Evolutionary conservation across 2,113 vertebrate species (phyloP), one percentile per base, ranked within the genome.

Genomic region (Chaetodon trifascialis): DNA sequence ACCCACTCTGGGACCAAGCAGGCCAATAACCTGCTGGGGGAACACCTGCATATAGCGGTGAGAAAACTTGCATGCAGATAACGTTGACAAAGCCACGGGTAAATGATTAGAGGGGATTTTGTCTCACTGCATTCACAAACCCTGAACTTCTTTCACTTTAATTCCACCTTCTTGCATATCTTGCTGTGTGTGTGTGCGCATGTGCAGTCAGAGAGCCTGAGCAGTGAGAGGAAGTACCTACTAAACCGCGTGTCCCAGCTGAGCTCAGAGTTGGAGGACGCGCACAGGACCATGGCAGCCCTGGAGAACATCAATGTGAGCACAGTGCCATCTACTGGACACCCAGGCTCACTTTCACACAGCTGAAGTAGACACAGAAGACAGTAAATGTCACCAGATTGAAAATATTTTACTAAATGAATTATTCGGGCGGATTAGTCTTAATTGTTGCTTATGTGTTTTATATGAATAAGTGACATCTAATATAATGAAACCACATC

Each of bases 271-370:
- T 87, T 96, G 75, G 89, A 94, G 30, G 81, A 88, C 1, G 93
- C 95, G 30, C 93, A 95, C 87, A 95, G 88, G 59, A 95, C 94
- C 75, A 94, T 96, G 7, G 83, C 85, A 25, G 89, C 92, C 2
- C 77, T 96, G 88, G 94, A 96, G 82, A 95, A 92, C 84, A 93
- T 96, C 17, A 96, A 96, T 68, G 96, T 96, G 88, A 95, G 95
- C 69, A 85, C 30, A 83, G 76, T 52, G 80, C 70, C 92, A 81
- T 82, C 92, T 92, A 73, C 67, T 90, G 92, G 92, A 80, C 68
- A 73, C n/a, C 0, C 0, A 23, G 16, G 21, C 58, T 81, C 51
- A 87, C 54, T 66, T 30, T 5, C 2, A 51, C 60, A 73, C 5
- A 63, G n/a, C 30, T 30, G 30, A 30, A 30, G 30, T 30, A 30